A percentile compares a stretch with the other conserved stretches of the same genome.
Evolutionary conservation across 2,797 vertebrate genomes (phyloP).

Genomic region (Aythya fuligula): DNA sequence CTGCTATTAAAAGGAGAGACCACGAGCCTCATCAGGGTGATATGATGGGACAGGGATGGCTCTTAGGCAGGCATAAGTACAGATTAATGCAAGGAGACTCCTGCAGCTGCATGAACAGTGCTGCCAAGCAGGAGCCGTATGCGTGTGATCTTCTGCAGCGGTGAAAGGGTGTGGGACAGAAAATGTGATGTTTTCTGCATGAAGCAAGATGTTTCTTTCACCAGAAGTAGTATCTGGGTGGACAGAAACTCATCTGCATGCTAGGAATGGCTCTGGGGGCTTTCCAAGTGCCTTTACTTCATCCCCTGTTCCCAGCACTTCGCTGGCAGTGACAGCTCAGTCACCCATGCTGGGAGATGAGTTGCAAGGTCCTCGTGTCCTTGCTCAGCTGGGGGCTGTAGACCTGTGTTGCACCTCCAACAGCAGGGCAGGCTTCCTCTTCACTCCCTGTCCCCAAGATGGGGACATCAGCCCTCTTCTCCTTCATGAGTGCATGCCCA

Average conservation of each 20-base stretch:
- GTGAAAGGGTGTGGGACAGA: background rate
- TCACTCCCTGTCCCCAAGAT: background rate
- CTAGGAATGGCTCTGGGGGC: background rate
- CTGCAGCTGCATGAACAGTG: background rate
- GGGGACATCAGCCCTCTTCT: background rate
- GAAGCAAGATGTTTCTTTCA: background rate
- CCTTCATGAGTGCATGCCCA: rapidly evolving
- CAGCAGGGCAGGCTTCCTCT: background rate
- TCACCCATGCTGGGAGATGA: background rate
- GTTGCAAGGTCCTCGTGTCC: background rate
- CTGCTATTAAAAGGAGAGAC: background rate
- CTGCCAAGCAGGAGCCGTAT: background rate
- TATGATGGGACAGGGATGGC: background rate
- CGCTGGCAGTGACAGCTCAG: background rate
- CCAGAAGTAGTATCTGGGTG: background rate
- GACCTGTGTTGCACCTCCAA: background rate
- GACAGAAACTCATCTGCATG: background rate
- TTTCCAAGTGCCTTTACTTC: background rate
- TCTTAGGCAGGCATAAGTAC: background rate
- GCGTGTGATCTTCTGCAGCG: rapidly evolving
- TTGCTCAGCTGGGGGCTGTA: background rate
- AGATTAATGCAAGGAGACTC: background rate
- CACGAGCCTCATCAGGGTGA: rapidly evolving
- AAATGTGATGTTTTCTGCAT: background rate
- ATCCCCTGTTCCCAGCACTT: background rate